Evolutionary conservation across 2,797 vertebrate genomes (phyloP).

Genomic region (Sparidentex hasta): DNA sequence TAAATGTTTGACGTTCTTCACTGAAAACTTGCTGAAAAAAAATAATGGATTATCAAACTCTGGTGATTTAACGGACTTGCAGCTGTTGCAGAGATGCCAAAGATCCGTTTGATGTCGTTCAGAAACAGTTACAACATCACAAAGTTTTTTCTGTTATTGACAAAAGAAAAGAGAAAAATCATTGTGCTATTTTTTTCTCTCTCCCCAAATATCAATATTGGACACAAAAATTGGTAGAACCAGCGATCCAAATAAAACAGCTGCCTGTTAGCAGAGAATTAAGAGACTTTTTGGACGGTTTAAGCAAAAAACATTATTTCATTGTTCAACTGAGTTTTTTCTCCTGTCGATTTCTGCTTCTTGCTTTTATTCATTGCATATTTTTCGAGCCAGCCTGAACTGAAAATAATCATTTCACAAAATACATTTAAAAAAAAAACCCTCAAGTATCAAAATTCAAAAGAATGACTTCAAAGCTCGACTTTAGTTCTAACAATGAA

Average conservation of each 20-base stretch:
- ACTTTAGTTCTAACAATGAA: background rate
- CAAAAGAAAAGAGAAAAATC: too few relatives aligned
- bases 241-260: background rate
- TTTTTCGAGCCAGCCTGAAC: conserved; percentile 6
- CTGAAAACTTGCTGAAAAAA: too few relatives aligned
- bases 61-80: too few relatives aligned
- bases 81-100: background rate
- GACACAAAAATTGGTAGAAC: background rate
- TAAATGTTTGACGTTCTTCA: too few relatives aligned
- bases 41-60: too few relatives aligned
- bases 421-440: background rate
- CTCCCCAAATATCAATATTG: background rate
- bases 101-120: background rate
- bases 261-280: background rate
- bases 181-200: background rate
- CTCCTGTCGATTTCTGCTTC: background rate
- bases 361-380: background rate
- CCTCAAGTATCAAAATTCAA: background rate
- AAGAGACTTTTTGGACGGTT: background rate
- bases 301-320: background rate
- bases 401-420: background rate
- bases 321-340: conserved; percentile 23
- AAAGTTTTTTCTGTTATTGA: background rate
- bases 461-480: conserved; percentile 14
- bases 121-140: background rate